Evolutionary conservation across 2,888 invertebrate species (phyloP), one percentile per base, ranked within the genome.

Genomic region (Hoplodrina ambigua): DNA sequence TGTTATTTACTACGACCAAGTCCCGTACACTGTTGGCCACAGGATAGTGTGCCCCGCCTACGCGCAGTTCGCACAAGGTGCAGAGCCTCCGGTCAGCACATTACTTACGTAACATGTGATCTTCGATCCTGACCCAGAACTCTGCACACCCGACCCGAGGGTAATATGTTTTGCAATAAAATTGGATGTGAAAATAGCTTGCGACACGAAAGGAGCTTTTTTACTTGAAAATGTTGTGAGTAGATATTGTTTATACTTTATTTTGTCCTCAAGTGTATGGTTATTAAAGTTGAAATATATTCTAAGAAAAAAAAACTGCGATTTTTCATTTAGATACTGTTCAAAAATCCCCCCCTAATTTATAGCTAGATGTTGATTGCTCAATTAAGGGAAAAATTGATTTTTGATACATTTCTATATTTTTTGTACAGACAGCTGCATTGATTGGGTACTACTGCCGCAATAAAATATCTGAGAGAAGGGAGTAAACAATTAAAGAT

Each of bases 81-180:
- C 80, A 81, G 73, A 77, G 85, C 89, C 88, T 67, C 85, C 86
- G 87, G 89, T 87, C 87, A 85, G 79, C 85, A 78, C 82, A 87
- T 87, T 85, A 86, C 85, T 88, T 82, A 88, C 80, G 67, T 86
- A 84, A 86, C 82, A 83, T 83, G 81, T 85, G 87, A 86, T 86
- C 85, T 86, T 69, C 83, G 84, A 83, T 80, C 85, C 74, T 78
- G 84, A 87, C 87, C 87, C 75, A 84, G 79, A 83, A 86, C 82
- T 80, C 54, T 77, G 76, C 69, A 76, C 71, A 75, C 67, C 62
- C 69, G 83, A 87, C 85, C 82, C 61, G 33, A 60, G 71, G 67
- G 80, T 80, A 80, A 84, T 82, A 81, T 80, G 81, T 82, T 78
- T 78, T 72, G 75, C 79, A 79, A 79, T 84, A 81, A 86, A 85